Conservation (phyloP, 2,113 vertebrate species). For the Nipponia nippon region DNA sequence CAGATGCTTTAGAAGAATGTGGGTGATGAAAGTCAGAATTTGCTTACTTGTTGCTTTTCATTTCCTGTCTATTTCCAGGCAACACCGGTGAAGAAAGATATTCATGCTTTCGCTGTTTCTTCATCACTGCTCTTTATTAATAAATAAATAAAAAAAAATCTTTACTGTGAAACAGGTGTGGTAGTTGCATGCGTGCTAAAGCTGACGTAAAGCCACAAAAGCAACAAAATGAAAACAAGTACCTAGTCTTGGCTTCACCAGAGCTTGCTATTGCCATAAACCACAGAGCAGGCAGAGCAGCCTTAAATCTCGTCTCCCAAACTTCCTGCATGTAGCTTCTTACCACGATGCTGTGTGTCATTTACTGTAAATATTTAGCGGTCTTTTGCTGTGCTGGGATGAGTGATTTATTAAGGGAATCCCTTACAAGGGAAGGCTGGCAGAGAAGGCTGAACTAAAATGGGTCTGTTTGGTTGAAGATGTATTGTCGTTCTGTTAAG, state of each 20-base stretch:
- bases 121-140: not conserved
- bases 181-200: not conserved
- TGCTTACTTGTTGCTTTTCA: not conserved
- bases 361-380: slow-evolving; percentile 33
- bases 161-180: not conserved
- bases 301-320: not conserved
- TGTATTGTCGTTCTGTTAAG: not conserved
- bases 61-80: not conserved
- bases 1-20: not conserved
- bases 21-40: slow-evolving; percentile 14
- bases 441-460: not conserved
- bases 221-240: not conserved
- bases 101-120: not conserved
- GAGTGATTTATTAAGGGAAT: not conserved
- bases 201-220: not conserved
- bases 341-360: not conserved
- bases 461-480: not conserved
- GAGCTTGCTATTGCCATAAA: not conserved
- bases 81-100: not conserved
- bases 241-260: not conserved
- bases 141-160: not conserved
- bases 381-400: not conserved
- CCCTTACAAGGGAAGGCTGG: slow-evolving; percentile 3
- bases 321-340: not conserved
- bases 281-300: not conserved